Evolutionary conservation across 2,888 invertebrate species (phyloP).

Genomic region (Peribatodes rhomboidaria): DNA sequence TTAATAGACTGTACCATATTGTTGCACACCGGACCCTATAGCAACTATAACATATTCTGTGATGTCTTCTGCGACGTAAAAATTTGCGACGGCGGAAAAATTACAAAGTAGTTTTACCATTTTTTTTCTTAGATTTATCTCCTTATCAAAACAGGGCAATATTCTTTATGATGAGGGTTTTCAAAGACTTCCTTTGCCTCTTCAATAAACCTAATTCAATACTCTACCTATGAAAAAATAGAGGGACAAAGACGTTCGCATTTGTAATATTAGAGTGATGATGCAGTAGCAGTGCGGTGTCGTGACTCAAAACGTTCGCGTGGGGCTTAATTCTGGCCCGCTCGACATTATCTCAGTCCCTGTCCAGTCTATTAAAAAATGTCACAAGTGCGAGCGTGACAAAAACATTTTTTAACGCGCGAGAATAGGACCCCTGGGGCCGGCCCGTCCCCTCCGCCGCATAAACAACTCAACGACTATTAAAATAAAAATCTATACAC

Average conservation of each 20-base stretch:
- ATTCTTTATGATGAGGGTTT: too few species aligned
- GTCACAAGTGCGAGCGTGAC: background rate
- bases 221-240: too few species aligned
- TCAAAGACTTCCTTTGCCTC: too few species aligned
- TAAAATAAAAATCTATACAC: slow-evolving; percentile 3
- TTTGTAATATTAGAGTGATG: slow-evolving; percentile 17
- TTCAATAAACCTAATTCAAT: too few species aligned
- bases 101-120: too few species aligned
- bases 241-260: background rate
- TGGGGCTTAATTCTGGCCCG: background rate
- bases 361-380: background rate
- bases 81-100: too few species aligned
- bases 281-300: slow-evolving; percentile 20
- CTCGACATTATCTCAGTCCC: background rate
- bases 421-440: background rate
- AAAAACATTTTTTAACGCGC: background rate
- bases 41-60: too few species aligned
- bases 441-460: background rate
- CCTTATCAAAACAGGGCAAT: too few species aligned
- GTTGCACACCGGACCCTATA: too few species aligned
- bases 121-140: too few species aligned
- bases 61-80: too few species aligned
- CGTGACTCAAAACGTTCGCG: slow-evolving; percentile 23
- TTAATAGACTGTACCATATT: too few species aligned
- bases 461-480: background rate